Base-by-base conservation (phyloP, 2,113 vertebrate genomes). In the Apus apus region DNA sequence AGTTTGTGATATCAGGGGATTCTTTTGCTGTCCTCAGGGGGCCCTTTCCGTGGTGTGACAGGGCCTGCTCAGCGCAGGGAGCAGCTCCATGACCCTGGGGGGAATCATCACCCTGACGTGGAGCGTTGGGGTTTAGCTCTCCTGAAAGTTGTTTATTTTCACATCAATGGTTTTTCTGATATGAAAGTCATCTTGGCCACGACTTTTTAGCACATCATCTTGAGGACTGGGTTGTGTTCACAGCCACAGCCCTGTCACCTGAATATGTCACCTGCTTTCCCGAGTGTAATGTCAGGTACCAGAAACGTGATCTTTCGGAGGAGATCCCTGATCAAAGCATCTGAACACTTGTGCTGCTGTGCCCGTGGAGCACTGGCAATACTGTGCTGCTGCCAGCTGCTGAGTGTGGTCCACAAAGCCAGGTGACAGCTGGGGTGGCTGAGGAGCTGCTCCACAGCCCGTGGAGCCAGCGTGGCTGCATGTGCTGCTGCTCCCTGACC, bases 371-470 rank as follows among this genome's bases (percentile, higher is more conserved):
- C 18, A 5, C 5, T 21, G 4, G 0, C 3, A 13, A 1, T 6
- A 40, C 14, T 8, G 62, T 2, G 20, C 13, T 26, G 46, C 68
- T 34, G 45, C 40, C 2, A 0, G 36, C 18, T 64, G 34, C 27
- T 8, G 58, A 8, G 3, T 13, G 1, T 11, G 3, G 2, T 5
- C 9, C 20, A 0, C 1, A 0, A 53, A 54, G 18, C 62, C 58
- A 15, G 4, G 2, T 45, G 25, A 18, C 45, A 56, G 2, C 61
- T 19, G 3, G 0, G 21, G 11, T 30, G 50, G 7, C 17, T 7
- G 40, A 25, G 48, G 27, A 51, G 4, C 70, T 2, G 8, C 1
- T 1, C 34, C 19, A 48, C 46, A 48, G 46, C 46, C 19, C 40
- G 40, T 43, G 40, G 40, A 43, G 40, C 40, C 40, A 43, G 40